phyloP scores from a whole-genome alignment of 2,113 vertebrate species.

The Anhinga rufa region DNA sequence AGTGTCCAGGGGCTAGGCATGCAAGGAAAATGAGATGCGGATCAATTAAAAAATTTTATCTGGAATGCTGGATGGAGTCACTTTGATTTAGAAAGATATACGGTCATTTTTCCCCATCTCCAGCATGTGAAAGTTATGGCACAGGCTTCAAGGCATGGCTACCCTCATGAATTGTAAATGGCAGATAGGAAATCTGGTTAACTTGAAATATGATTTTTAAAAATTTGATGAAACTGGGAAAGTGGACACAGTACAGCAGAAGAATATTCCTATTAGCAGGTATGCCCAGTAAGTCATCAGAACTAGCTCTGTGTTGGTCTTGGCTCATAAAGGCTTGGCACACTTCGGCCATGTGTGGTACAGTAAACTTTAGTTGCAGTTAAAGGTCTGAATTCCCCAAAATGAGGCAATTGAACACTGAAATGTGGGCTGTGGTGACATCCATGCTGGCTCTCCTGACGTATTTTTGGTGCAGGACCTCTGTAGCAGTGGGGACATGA shows the following conservation, averaged over 20 bases:
- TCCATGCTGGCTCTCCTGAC: neutral
- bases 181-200: neutral
- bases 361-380: neutral
- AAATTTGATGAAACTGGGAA: neutral
- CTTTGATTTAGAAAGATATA: neutral
- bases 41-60: neutral
- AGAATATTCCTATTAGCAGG: neutral
- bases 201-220: neutral
- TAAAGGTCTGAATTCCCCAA: neutral
- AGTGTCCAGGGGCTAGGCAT: neutral
- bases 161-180: neutral
- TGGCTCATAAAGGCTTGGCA: neutral
- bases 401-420: neutral
- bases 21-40: neutral
- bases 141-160: neutral
- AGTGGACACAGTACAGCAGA: neutral
- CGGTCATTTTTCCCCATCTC: neutral
- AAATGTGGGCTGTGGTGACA: neutral
- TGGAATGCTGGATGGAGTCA: neutral
- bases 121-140: neutral
- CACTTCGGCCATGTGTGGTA: neutral
- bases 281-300: neutral
- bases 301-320: neutral
- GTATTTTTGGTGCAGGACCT: neutral
- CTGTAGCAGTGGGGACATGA: neutral